Evolutionary conservation across 2,888 invertebrate genomes (phyloP).

Genomic region (Cantharis rustica): DNA sequence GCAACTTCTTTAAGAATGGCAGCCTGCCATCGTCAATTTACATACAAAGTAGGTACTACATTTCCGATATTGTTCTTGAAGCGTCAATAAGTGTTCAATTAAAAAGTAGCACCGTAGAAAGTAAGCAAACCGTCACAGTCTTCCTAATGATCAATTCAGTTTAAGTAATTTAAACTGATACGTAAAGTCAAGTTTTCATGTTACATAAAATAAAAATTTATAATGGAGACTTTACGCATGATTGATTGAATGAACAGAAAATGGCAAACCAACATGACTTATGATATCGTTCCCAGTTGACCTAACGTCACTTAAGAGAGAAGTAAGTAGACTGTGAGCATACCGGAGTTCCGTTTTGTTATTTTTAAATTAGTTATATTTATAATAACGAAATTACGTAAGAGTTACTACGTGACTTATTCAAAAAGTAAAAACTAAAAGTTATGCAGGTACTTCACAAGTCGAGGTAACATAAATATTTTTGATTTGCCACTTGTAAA

Average conservation of each 20-base stretch:
- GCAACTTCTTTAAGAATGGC: slow-evolving; percentile 7
- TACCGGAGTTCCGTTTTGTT: slow-evolving; percentile 18
- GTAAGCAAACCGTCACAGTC: background rate
- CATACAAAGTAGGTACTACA: background rate
- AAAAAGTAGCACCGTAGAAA: background rate
- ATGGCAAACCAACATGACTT: slow-evolving; percentile 30
- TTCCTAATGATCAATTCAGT: background rate
- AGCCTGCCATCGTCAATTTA: background rate
- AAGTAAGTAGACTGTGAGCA: slow-evolving; percentile 34
- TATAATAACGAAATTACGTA: background rate
- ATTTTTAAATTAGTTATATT: slow-evolving; percentile 6
- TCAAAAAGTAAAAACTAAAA: background rate
- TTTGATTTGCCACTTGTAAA: background rate
- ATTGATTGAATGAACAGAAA: slow-evolving; percentile 30
- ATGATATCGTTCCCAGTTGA: slow-evolving; percentile 29
- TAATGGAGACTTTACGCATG: slow-evolving; percentile 32
- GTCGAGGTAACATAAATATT: background rate
- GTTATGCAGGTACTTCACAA: background rate
- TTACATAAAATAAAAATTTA: slow-evolving; percentile 25
- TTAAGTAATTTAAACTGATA: slow-evolving; percentile 21
- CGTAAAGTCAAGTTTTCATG: slow-evolving; percentile 21
- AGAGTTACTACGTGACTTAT: background rate
- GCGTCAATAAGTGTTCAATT: background rate
- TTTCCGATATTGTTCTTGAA: background rate
- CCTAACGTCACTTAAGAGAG: slow-evolving; percentile 29